A percentile compares a stretch with the other conserved stretches of the same genome.
These are phyloP conservation scores for Ceuthmochares aereus DNA, from an alignment of 2,113 vertebrate species.

Conservation along the genomic window DNA sequence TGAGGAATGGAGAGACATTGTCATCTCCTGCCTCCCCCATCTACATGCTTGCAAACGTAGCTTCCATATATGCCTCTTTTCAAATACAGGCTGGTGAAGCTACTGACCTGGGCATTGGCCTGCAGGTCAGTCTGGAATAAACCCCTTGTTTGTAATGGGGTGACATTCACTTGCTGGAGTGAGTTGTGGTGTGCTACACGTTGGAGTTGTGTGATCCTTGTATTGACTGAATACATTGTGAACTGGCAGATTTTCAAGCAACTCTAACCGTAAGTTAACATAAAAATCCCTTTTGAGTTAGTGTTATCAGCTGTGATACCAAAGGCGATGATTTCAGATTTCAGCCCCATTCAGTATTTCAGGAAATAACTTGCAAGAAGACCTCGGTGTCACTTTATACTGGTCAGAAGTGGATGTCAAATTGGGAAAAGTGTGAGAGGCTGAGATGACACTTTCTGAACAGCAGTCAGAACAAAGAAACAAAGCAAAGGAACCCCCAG, in stretches of 20 bases:
- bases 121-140: not conserved
- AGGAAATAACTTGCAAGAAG: constrained; percentile 15
- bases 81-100: not conserved
- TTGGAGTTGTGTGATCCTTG: not conserved
- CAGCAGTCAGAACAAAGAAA: constrained; percentile 20
- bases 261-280: not conserved
- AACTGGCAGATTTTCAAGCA: not conserved
- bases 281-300: not conserved
- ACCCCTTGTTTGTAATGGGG: not conserved
- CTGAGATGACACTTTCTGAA: not conserved
- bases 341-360: not conserved
- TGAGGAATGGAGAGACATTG: not conserved
- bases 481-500: not conserved
- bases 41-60: not conserved
- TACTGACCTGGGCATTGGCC: not conserved
- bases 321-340: not conserved
- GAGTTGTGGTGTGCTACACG: not conserved
- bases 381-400: not conserved
- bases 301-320: not conserved
- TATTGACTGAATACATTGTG: not conserved
- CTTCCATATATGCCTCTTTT: not conserved
- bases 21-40: not conserved
- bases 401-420: not conserved
- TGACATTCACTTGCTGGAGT: not conserved
- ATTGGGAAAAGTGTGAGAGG: not conserved